These are phyloP conservation scores for Mobula birostris DNA, from an alignment of 2,113 vertebrate genomes.

Conservation along the genomic window DNA sequence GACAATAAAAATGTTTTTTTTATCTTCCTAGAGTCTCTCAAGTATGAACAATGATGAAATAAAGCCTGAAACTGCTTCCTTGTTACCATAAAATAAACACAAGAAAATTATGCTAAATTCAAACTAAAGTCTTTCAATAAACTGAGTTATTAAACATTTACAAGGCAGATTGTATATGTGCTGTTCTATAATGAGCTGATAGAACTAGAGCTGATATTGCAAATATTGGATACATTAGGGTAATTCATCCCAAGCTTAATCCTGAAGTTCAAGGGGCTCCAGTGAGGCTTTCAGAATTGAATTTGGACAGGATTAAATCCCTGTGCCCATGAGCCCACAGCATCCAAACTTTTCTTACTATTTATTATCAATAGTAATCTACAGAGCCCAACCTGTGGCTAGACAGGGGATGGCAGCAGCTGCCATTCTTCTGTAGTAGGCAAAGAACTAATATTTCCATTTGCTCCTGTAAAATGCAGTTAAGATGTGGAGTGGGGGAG, in stretches of 20 bases:
- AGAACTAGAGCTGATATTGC: not conserved
- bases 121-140: conserved; percentile 27
- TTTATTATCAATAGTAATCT: not conserved
- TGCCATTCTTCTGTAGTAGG: too few relatives aligned
- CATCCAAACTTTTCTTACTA: not conserved
- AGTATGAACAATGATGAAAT: conserved; percentile 27
- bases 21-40: conserved; percentile 14
- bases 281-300: not conserved
- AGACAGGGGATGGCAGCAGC: too few relatives aligned
- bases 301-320: too few relatives aligned
- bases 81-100: conserved; percentile 21
- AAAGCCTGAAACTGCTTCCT: not conserved
- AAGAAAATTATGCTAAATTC: conserved; percentile 20
- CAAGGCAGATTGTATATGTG: not conserved
- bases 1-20: not conserved
- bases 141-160: conserved; percentile 15
- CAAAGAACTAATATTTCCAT: too few relatives aligned
- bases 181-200: not conserved
- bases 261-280: not conserved
- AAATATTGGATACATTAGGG: not conserved
- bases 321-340: not conserved
- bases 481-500: too few relatives aligned
- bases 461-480: too few relatives aligned
- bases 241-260: not conserved
- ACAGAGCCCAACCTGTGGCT: not conserved